Percentiles rank a stretch among this genome's conserved stretches.
phyloP scores from a whole-genome alignment of 2,888 invertebrate species.

The Brachypalpus laphriformis region DNA sequence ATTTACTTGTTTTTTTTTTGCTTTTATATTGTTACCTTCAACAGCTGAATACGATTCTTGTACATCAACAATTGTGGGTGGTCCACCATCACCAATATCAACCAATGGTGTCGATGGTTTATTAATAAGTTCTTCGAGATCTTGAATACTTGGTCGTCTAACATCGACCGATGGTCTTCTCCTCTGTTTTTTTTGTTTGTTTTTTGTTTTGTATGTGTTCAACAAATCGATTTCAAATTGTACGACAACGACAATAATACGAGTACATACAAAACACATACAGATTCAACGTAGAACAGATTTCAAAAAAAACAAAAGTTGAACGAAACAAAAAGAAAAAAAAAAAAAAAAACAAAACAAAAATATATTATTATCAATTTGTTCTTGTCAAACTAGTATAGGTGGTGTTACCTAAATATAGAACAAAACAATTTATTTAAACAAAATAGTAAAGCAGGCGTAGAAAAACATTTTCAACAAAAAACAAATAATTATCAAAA shows the following conservation, averaged over 20 bases:
- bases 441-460: slow-evolving; percentile 39
- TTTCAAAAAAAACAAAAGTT: slow-evolving; percentile 57
- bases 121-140: slow-evolving; percentile 94
- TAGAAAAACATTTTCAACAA: slow-evolving; percentile 38
- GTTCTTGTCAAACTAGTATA: not conserved
- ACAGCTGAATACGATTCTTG: slow-evolving; percentile 97
- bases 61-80: slow-evolving; percentile 95
- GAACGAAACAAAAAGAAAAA: slow-evolving; percentile 28
- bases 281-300: slow-evolving; percentile 23
- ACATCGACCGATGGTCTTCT: slow-evolving; percentile 95
- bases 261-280: slow-evolving; percentile 8
- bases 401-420: slow-evolving; percentile 29
- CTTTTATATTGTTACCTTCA: slow-evolving; percentile 88
- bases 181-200: slow-evolving; percentile 83
- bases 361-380: slow-evolving; percentile 26
- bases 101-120: slow-evolving; percentile 95
- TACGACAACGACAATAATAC: slow-evolving; percentile 4
- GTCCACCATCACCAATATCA: slow-evolving; percentile 90
- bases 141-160: slow-evolving; percentile 94
- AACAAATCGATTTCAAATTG: too few species aligned
- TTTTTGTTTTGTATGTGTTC: slow-evolving; percentile 6
- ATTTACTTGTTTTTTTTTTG: not conserved
- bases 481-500: slow-evolving; percentile 41
- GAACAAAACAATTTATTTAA: slow-evolving; percentile 20
- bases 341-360: slow-evolving; percentile 20